phyloP scores from a whole-genome alignment of 2,797 vertebrate genomes.

The Pipistrellus nathusii region DNA sequence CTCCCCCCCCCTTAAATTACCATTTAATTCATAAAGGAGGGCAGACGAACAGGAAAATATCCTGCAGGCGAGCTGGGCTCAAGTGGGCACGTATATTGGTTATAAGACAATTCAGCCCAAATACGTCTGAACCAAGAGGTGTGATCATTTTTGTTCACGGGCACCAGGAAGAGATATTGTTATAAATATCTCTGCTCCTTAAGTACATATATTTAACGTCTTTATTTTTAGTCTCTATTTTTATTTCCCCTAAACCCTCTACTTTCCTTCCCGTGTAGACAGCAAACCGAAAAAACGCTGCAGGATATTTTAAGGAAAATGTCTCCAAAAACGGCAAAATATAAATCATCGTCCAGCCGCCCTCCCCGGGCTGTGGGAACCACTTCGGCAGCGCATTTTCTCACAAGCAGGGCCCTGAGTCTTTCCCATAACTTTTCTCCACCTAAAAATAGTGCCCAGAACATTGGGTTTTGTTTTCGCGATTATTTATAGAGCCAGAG shows the following conservation, averaged over 20 bases:
- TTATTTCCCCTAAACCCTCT: conserved; percentile 38
- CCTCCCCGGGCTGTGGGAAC: conserved; percentile 71
- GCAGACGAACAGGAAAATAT: neutral
- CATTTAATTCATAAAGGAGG: neutral
- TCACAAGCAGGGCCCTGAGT: conserved; percentile 63
- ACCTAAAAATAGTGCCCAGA: conserved; percentile 77
- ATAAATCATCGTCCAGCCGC: conserved; percentile 66
- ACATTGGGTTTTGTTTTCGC: conserved; percentile 61
- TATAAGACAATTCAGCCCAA: neutral
- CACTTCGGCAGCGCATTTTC: conserved; percentile 55
- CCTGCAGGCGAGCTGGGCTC: neutral
- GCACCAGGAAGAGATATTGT: neutral
- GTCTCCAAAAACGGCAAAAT: conserved; percentile 73
- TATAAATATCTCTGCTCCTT: conserved; percentile 55
- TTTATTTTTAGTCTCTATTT: conserved; percentile 55
- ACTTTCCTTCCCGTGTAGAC: conserved; percentile 46
- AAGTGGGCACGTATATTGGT: neutral
- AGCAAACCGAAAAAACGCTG: conserved; percentile 44
- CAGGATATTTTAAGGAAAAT: conserved; percentile 67
- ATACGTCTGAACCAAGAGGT: conserved; percentile 21
- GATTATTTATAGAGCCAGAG: conserved; percentile 57
- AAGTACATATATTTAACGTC: conserved; percentile 52
- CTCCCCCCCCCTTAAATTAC: neutral
- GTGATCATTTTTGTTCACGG: neutral
- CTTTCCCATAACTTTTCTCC: conserved; percentile 78